Base-by-base conservation (phyloP, 1,140 invertebrate species). In the Conopomorpha cramerella region DNA sequence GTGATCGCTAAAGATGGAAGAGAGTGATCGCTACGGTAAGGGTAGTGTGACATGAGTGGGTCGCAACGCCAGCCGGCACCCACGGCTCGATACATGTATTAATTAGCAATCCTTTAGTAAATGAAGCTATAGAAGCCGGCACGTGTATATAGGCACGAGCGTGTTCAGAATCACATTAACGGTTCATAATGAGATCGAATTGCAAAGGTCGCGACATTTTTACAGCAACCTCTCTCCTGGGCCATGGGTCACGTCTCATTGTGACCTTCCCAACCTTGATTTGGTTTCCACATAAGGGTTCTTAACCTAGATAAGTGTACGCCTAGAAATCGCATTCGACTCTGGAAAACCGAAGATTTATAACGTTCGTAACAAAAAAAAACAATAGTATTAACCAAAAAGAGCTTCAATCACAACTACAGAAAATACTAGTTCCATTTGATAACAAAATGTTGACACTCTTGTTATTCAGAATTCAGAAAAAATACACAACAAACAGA, bases 251-350 rank as follows among this genome's bases (percentile, higher is more conserved):
- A 84, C 81, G 82, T 83, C 80, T 76, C 80, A 73, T 51, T 66
- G 82, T 84, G 81, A 82, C 81, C 80, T 83, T 84, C 57, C 52
- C 67, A 79, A 80, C 81, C 76, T 84, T 84, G 84, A 86, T 85
- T 86, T 85, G 84, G 84, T 85, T 85, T 86, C 83, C 84, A 85
- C 78, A 83, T 60, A 76, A 76, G 77, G 73, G 71, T 81, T 61
- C 59, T 70, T 68, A 58, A 62, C 64, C 72, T 65, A 70, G 61
- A n/a, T n/a, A n/a, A n/a, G 66, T 52, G 38, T 38, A 53, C 48
- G 54, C 55, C 60, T 64, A 63, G 51, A 53, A 45, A 63, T 55
- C 59, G 61, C 55, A 42, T 47, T 48, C 47, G 49, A 47, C 53
- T 45, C 64, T 67, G 56, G 56, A 62, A 59, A 52, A 67, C 55